These are phyloP conservation scores for Nothocercus nigrocapillus DNA, from an alignment of 2,113 vertebrate genomes.

Conservation along the genomic window DNA sequence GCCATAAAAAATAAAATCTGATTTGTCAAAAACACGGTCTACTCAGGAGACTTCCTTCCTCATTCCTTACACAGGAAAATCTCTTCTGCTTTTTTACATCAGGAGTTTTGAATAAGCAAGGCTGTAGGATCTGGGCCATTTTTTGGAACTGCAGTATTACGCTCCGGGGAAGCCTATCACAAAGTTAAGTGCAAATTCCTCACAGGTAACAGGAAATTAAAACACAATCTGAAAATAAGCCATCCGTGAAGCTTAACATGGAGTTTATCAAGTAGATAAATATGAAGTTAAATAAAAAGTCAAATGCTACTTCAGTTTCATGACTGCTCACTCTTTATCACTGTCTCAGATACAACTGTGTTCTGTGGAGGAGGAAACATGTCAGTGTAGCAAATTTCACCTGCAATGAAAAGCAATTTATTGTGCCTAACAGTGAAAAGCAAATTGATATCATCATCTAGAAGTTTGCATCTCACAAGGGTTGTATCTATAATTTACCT, in stretches of 20 bases:
- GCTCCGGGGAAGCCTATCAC: background rate
- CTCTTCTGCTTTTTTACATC: background rate
- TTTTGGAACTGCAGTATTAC: background rate
- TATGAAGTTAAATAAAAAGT: background rate
- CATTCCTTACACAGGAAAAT: background rate
- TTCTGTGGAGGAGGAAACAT: background rate
- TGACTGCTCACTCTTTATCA: background rate
- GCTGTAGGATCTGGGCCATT: background rate
- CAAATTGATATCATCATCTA: slow-evolving; percentile 42
- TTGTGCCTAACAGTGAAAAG: slow-evolving; percentile 30
- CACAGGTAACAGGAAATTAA: slow-evolving; percentile 6
- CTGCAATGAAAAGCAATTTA: slow-evolving; percentile 19
- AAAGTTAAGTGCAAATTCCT: slow-evolving; percentile 3
- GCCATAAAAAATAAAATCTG: background rate
- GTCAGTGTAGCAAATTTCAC: slow-evolving; percentile 3
- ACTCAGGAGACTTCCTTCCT: background rate
- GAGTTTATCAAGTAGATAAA: background rate
- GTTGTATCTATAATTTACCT: slow-evolving; percentile 10
- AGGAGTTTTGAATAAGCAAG: background rate
- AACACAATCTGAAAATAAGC: background rate
- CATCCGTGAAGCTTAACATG: background rate
- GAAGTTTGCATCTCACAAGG: background rate
- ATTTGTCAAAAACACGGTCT: background rate
- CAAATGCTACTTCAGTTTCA: background rate
- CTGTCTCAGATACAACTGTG: background rate